Base-by-base conservation (phyloP, 1,140 invertebrate genomes). In the Drosophila bipectinata region DNA sequence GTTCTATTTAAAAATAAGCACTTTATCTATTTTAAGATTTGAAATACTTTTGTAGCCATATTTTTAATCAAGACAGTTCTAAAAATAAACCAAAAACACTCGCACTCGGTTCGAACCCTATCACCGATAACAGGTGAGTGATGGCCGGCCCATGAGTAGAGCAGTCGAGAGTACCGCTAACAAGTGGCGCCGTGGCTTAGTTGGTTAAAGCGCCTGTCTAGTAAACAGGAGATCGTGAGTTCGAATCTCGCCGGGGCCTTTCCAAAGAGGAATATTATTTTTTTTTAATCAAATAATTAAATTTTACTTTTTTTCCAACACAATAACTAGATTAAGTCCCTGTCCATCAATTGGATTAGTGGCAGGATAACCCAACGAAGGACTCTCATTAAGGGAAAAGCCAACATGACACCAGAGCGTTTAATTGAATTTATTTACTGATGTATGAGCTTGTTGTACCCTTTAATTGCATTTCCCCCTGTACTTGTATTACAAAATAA, bases 131-230 rank as follows among this genome's bases (percentile, higher is more conserved):
- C 26, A 47, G 44, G 12, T 34, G 44, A 30, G 28, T 37, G 55
- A 1, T 14, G 8, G 44, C 24, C 3, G 8, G 44, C 24, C 5
- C 26, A 14, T 8, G 69, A 32, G 6, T 55, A 69, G 24, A 37
- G 21, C 14, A 37, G 26, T 14, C 5, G 7, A 53, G 14, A 7
- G 21, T 9, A 7, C 1, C 7, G 30, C 12, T 24, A n/a, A 3
- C 66, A 68, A 39, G 26, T 54, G 93, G 93, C 93, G 93, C 93
- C 92, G 93, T 93, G 93, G 93, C 93, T 93, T 93, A 93, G 93
- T 93, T 93, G 93, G 93, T 93, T 93, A 93, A 93, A 93, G 93
- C 93, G 93, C 93, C 93, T 93, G 93, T 93, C 93, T 93, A 93
- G 93, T 93, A 93, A 93, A 93, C 93, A 93, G 93, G 93, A 93